Evolutionary conservation across 2,888 invertebrate species (phyloP), one percentile per base, ranked within the genome.

Genomic region (Lepidochitona cinerea): DNA sequence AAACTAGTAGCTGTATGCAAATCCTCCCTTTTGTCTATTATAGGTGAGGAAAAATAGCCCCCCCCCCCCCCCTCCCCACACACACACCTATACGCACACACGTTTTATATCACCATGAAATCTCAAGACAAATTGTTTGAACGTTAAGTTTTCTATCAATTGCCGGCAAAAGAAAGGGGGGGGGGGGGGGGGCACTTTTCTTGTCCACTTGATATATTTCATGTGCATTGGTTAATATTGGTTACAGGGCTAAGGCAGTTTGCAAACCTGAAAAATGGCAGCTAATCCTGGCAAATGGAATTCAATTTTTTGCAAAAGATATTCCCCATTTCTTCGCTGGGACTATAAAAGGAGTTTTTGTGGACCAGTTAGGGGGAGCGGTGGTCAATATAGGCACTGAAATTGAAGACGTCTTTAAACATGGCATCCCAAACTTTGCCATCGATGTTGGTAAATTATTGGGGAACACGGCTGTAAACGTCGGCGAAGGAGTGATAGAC

Each of bases 231-330:
- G n/a, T n/a, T n/a, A n/a, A n/a, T n/a, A n/a, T n/a, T 1, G n/a
- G 33, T 66, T 33, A 12, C 49, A 71, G 71, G 18, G 71, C 71
- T 26, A 36, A 71, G 52, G 9, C n/a, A 29, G 71, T 66, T n/a
- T 71, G 71, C 35, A 36, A 66, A 35, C 71, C 71, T n/a, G 49
- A 36, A 18, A 37, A 71, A 29, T 71, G 65, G 66, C 71, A 71
- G 37, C 26, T 37, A n/a, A 49, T 71, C 26, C 52, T 71, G 65
- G 71, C 65, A 4, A 71, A 71, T 52, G 49, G 37, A 32, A 66
- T 71, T 37, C 52, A 53, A 5, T 71, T 71, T 35, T 71, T 71
- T 36, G 26, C 59, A 3, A n/a, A 65, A 18, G 71, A 49, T 29
- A 71, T 71, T 41, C 71, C 71, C 65, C 65, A 71, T 4, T 71